Base-by-base conservation (phyloP, 1,140 invertebrate genomes). In the Portunus trituberculatus region DNA sequence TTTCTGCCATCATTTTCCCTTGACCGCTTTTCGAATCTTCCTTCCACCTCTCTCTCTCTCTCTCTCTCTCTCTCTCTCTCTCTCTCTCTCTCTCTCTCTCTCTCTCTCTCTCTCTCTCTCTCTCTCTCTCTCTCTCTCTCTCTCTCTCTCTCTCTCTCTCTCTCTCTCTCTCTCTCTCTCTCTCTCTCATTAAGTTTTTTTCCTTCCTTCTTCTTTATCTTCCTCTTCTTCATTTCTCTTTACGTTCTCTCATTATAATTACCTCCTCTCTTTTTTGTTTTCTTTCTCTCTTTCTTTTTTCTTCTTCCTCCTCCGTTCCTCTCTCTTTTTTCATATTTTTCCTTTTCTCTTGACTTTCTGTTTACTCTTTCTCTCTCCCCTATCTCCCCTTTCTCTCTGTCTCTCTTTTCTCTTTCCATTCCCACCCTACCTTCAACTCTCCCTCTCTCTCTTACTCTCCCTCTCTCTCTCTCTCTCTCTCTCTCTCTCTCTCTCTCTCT, bases 121-220 rank as follows among this genome's bases (percentile, higher is more conserved):
- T 82, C 16, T 20, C 28, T 32, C 32, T 25, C 4, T 14, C 45
- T 82, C 67, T 32, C 48, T 32, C 20, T 82, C 29, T 46, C 39
- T 89, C 87, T 45, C 87, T 29, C 87, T 89, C 87, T 29, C 87
- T 25, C 87, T 25, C 10, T 10, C 32, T 45, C 39, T 45, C 87
- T 29, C 87, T 45, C 87, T 89, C 87, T 29, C 39, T 45, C 83
- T 39, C 32, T 86, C 83, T 89, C 87, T 89, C 52, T 59, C 52
- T 59, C 52, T 46, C 39, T 89, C 87, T 45, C 87, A 12, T 6
- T 45, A 7, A 14, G 0, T 25, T 39, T 6, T 1, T 14, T n/a
- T 52, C 25, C 10, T 59, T 59, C 31, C 46, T 48, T 16, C 14
- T 28, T 25, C n/a, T 59, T 46, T 52, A 25, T n/a, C 29, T 91